Evolutionary conservation across 2,113 vertebrate species (phyloP), one percentile per base, ranked within the genome.

Genomic region (Hemiscyllium ocellatum): DNA sequence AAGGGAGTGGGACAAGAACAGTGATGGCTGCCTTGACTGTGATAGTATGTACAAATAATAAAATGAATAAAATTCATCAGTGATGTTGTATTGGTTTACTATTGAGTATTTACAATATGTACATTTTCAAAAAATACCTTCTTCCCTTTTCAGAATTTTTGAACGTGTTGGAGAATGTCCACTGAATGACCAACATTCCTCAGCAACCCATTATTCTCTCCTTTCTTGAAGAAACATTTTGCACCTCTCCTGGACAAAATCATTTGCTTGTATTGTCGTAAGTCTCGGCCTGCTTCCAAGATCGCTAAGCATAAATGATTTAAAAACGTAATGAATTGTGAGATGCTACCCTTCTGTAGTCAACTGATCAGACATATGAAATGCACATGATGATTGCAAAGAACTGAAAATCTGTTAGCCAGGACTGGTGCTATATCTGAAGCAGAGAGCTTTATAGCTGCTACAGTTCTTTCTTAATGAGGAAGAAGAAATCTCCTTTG

Each of bases 1-100:
- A 98, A 99, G 98, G 96, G 99, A 99, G 4, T 99, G 99, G 0
- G 99, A 99, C 98, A 99, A 99, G 96, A 99, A 99, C 98, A 96
- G 98, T 0, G 99, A 99, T 0, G 99, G 99, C 96, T 98, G 99
- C 97, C 98, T 99, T 0, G 99, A 98, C 96, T 98, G 98, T 0
- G 98, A 98, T 0, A 98, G 98, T 98, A 68, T 85, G 80, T 69
- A 68, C 17, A 66, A 61, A 2, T 93, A 93, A 7, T 17, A 93
- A 87, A 26, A 22, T 68, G 4, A 93, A 37, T 66, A 93, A 20
- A 87, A 87, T 87, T 29, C 26, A 24, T 24, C 29, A 29, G 47
- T 26, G 50, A 87, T 26, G 50, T 13, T 52, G 26, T 72, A 26
- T 26, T 1, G 3, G n/a, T 61, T 65, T 20, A 2, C 3, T n/a